Evolutionary conservation across 64 coral and sea anemone genomes (phyloP).

Genomic region (Hydrozoanthus tunicans): DNA sequence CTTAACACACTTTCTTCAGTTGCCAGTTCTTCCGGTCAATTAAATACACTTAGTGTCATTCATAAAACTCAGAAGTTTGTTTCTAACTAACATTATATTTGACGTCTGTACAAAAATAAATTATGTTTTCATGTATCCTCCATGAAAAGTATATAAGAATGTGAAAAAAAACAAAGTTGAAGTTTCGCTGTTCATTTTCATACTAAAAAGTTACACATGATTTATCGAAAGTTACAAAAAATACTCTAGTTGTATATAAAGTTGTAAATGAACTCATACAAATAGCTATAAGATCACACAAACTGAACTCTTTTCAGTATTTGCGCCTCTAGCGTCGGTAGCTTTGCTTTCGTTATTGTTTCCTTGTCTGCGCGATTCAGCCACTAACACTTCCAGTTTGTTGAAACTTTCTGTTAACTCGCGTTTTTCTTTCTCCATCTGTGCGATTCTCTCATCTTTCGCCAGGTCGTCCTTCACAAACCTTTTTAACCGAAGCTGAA

Average conservation of each 20-base stretch:
- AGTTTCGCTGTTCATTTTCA: no score
- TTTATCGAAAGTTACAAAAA: background rate
- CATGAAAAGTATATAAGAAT: no score
- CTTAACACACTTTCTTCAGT: no score
- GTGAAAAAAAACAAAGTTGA: no score
- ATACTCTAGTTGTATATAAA: background rate
- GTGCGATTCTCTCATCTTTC: constrained; percentile 87
- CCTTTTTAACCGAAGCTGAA: constrained; percentile 87
- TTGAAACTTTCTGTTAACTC: constrained; percentile 71
- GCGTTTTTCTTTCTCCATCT: constrained; percentile 84
- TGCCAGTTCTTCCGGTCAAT: no score
- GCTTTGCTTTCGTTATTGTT: constrained; percentile 2
- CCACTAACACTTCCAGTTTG: constrained; percentile 63
- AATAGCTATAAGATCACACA: constrained; percentile 43
- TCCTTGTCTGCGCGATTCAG: background rate
- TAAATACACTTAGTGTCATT: no score
- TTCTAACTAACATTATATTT: no score
- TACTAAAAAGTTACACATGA: background rate
- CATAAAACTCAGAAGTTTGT: no score
- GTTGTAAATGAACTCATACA: background rate
- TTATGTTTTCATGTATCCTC: no score
- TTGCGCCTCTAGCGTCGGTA: background rate
- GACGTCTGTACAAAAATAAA: no score
- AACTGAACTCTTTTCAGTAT: constrained; percentile 32
- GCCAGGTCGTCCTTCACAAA: constrained; percentile 88